These are phyloP conservation scores for Drosophila bocki DNA, from an alignment of 1,140 invertebrate species.

Conservation along the genomic window DNA sequence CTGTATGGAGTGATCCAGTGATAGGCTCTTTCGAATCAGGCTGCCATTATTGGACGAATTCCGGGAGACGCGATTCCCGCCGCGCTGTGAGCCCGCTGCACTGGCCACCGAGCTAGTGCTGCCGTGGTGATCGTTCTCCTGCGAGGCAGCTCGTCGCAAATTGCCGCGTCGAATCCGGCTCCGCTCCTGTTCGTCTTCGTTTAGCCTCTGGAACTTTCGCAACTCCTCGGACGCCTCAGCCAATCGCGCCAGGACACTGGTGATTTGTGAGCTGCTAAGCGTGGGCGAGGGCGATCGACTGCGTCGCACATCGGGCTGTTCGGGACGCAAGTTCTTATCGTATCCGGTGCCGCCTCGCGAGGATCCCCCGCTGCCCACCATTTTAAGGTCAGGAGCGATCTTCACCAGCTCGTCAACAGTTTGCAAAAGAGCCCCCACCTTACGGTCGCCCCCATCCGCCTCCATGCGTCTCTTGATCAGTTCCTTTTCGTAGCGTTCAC, in stretches of 20 bases:
- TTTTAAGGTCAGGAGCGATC: constrained; percentile 88
- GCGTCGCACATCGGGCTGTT: constrained; percentile 74
- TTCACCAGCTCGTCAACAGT: constrained; percentile 92
- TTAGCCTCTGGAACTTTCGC: constrained; percentile 85
- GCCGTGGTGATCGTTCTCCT: constrained; percentile 84
- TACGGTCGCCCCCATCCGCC: constrained; percentile 82
- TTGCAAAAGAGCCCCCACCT: constrained; percentile 87
- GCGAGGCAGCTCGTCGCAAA: constrained; percentile 85
- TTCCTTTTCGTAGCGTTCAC: constrained; percentile 93
- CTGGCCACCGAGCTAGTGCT: constrained; percentile 79
- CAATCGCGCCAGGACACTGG: constrained; percentile 81
- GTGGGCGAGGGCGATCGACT: constrained; percentile 81
- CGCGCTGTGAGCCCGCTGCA: constrained; percentile 77
- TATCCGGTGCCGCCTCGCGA: constrained; percentile 31
- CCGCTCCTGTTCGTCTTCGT: constrained; percentile 86
- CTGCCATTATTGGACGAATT: constrained; percentile 86
- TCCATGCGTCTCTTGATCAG: constrained; percentile 89
- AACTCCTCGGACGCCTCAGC: constrained; percentile 86
- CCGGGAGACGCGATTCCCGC: constrained; percentile 81
- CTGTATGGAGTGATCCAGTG: constrained; percentile 90
- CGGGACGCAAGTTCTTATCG: constrained; percentile 67
- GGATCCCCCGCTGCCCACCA: constrained; percentile 67
- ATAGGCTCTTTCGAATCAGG: constrained; percentile 90
- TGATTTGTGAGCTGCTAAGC: constrained; percentile 77
- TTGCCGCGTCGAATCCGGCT: constrained; percentile 84